phyloP scores from a whole-genome alignment of 1,140 invertebrate species.

The Pseudoatta argentina region DNA sequence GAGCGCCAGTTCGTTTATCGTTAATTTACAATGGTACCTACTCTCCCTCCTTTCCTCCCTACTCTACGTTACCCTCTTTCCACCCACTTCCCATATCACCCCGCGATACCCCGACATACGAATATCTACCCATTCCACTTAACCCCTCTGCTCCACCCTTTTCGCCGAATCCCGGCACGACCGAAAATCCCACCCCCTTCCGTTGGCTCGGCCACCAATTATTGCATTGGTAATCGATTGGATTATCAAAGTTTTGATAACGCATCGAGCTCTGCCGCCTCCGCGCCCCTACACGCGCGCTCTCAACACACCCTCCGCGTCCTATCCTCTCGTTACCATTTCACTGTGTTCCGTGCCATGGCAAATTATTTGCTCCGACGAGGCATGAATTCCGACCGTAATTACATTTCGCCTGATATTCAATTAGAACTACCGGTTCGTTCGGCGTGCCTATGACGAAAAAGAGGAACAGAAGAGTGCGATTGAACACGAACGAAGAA shows the following conservation, averaged over 20 bases:
- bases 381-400: conserved; percentile 86
- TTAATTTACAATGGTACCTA: conserved; percentile 77
- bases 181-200: conserved; percentile 71
- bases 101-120: conserved; percentile 57
- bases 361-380: conserved; percentile 86
- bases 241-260: conserved; percentile 83
- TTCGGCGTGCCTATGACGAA: conserved; percentile 69
- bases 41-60: conserved; percentile 31
- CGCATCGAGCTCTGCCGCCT: conserved; percentile 77
- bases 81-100: conserved; percentile 50
- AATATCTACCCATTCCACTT: conserved; percentile 71
- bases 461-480: conserved; percentile 53
- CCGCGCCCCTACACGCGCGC: conserved; percentile 61
- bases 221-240: conserved; percentile 81
- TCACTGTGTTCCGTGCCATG: conserved; percentile 83
- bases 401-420: conserved; percentile 87
- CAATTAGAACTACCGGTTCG: conserved; percentile 85
- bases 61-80: background rate
- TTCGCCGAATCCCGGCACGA: conserved; percentile 69
- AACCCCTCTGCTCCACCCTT: conserved; percentile 59
- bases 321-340: conserved; percentile 81
- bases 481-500: conserved; percentile 69
- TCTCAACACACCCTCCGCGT: conserved; percentile 68
- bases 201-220: conserved; percentile 77
- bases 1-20: conserved; percentile 79